A percentile compares a stretch with the other conserved stretches of the same genome.
Evolutionary conservation across 2,113 vertebrate species (phyloP).

Genomic region (Elaphurus davidianus): DNA sequence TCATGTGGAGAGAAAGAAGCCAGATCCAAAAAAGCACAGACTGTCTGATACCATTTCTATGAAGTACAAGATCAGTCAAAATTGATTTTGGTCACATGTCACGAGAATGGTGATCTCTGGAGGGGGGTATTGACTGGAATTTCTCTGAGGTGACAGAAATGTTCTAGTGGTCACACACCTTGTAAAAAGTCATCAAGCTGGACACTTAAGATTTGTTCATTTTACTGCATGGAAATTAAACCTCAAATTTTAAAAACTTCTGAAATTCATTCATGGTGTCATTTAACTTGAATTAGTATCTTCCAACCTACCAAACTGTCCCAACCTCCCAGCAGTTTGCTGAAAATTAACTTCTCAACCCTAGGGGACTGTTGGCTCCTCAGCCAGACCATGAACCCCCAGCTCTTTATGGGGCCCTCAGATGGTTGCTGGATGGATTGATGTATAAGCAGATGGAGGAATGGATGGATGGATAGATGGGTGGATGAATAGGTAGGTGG

Average conservation of each 20-base stretch:
- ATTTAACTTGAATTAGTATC: neutral
- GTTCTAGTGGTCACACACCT: neutral
- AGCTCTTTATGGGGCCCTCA: neutral
- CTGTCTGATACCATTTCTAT: neutral
- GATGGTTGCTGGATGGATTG: neutral
- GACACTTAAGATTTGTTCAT: neutral
- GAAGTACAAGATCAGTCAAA: neutral
- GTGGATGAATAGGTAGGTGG: neutral
- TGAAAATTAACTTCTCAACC: slow-evolving; percentile 10
- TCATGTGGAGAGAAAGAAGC: neutral
- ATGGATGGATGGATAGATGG: neutral
- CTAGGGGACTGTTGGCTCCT: neutral
- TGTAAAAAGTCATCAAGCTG: neutral
- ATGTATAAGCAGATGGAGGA: neutral
- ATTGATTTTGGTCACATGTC: neutral
- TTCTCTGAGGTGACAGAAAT: neutral
- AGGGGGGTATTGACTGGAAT: neutral
- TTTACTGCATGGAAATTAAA: neutral
- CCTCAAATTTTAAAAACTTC: slow-evolving; percentile 9
- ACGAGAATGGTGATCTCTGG: neutral
- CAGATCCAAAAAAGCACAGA: neutral
- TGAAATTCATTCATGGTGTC: neutral
- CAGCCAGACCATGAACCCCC: neutral
- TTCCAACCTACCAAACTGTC: neutral
- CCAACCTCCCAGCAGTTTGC: neutral